Evolutionary conservation across 2,888 invertebrate species (phyloP).

Genomic region (Philonicus albiceps): DNA sequence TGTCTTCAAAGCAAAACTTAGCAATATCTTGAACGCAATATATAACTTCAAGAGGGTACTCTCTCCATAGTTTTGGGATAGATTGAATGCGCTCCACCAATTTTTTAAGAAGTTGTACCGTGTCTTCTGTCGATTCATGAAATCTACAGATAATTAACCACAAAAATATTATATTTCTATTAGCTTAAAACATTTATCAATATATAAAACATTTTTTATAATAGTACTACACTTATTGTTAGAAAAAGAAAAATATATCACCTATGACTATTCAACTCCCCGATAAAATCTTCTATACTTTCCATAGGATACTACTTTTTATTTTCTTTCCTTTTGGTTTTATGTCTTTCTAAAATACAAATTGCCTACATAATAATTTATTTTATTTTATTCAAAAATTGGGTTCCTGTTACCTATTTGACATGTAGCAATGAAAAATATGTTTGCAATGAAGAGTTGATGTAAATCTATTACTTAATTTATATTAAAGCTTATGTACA

Average conservation of each 20-base stretch:
- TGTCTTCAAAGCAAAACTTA: slow-evolving; percentile 33
- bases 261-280: background rate
- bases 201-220: too few relatives aligned
- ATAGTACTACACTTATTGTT: too few relatives aligned
- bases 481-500: too few relatives aligned
- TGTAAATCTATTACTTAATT: background rate
- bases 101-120: background rate
- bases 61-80: background rate
- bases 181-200: too few relatives aligned
- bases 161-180: background rate
- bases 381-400: background rate
- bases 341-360: background rate
- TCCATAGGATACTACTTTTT: background rate
- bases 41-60: background rate
- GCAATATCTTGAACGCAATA: slow-evolving; percentile 27
- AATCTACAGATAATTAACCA: background rate
- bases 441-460: background rate
- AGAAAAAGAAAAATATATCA: background rate
- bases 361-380: background rate
- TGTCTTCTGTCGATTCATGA: slow-evolving; percentile 1
- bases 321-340: background rate
- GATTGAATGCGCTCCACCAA: background rate
- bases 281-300: background rate
- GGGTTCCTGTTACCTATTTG: background rate
- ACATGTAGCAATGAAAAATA: background rate